phyloP scores from a whole-genome alignment of 2,797 vertebrate genomes.

The Sylvilagus floridanus region DNA sequence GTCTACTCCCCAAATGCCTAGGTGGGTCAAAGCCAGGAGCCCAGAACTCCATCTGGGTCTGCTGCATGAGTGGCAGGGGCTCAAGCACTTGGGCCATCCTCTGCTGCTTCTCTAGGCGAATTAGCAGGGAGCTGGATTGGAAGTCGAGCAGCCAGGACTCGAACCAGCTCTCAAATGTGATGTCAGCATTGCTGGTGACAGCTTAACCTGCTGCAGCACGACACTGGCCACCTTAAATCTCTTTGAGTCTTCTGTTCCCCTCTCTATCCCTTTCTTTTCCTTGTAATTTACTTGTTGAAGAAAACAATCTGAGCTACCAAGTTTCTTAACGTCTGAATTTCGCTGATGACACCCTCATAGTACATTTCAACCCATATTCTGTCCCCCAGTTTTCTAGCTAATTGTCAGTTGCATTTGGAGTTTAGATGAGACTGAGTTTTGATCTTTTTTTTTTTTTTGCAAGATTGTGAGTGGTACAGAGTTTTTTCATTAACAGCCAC shows the following conservation, averaged over 20 bases:
- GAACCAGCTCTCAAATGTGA: no score
- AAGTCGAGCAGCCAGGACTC: no score
- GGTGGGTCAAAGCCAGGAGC: no score
- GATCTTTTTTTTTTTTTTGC: conserved; percentile 15
- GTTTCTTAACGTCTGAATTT: conserved; percentile 42
- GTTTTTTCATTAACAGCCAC: conserved; percentile 5
- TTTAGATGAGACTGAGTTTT: not conserved
- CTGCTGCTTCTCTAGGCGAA: no score
- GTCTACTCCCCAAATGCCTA: no score
- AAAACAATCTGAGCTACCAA: not conserved
- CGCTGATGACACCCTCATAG: not conserved
- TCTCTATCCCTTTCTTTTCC: conserved; percentile 8
- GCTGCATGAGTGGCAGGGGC: no score
- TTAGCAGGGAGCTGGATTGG: no score
- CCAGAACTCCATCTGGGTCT: no score
- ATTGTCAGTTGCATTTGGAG: not conserved
- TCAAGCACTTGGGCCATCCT: no score
- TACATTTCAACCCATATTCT: not conserved
- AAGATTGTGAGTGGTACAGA: not conserved
- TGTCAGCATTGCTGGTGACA: no score
- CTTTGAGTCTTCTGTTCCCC: not conserved
- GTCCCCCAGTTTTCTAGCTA: conserved; percentile 10
- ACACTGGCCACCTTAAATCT: not conserved
- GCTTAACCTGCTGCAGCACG: no score
- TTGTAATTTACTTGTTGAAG: conserved; percentile 30